These are phyloP conservation scores for Sabatieria punctata DNA, from an alignment of 2,888 invertebrate species.

Conservation along the genomic window DNA sequence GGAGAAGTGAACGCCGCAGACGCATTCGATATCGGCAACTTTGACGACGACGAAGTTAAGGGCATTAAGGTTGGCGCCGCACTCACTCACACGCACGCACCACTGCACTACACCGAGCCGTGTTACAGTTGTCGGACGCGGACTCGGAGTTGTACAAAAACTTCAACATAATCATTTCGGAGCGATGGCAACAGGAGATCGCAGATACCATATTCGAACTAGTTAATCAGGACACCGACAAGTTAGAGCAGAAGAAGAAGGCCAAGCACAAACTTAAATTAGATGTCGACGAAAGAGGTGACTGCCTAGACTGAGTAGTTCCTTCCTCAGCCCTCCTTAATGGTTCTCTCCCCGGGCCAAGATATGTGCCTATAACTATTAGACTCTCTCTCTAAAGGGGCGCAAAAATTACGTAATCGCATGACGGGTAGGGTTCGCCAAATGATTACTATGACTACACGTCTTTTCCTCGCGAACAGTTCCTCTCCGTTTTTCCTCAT, in stretches of 20 bases:
- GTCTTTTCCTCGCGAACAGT: no score
- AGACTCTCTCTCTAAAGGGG: no score
- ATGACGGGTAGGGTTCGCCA: no score
- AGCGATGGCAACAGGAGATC: conserved; percentile 97
- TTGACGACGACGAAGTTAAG: conserved; percentile 98
- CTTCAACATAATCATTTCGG: conserved; percentile 93
- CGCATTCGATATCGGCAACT: conserved; percentile 98
- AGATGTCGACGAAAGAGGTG: conserved; percentile 81
- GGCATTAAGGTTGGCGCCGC: conserved; percentile 61
- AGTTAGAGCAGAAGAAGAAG: conserved; percentile 77
- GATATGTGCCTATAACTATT: no score
- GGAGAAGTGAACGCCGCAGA: conserved; percentile 99
- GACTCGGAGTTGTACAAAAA: conserved; percentile 97
- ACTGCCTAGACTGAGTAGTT: no score
- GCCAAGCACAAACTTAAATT: conserved; percentile 85
- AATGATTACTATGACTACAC: no score
- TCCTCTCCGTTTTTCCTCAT: no score
- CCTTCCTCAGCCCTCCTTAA: no score
- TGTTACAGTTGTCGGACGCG: conserved; percentile 79
- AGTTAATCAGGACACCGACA: conserved; percentile 91
- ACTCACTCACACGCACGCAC: not conserved
- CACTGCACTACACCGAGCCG: no score
- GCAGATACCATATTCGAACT: conserved; percentile 41
- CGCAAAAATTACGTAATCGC: no score
- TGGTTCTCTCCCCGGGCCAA: no score